Evolutionary conservation across 1,140 invertebrate genomes (phyloP), one percentile per base, ranked within the genome.

Genomic region (Pachyrhynchus sulphureomaculatus): DNA sequence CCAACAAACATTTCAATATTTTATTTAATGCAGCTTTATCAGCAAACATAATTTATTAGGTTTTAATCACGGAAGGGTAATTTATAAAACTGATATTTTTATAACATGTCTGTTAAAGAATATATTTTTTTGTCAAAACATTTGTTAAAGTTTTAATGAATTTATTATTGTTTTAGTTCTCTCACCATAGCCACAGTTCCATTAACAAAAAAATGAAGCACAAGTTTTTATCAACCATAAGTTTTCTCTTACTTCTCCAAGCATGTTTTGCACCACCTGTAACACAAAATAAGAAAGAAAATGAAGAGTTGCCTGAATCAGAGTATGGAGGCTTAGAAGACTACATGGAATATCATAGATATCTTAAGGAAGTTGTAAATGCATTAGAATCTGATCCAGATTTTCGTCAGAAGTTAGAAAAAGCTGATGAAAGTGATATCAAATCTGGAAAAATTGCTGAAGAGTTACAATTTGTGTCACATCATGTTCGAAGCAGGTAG

Each of bases 371-470:
- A 79, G 91, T 96, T 0, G 88, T 95, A 0, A 82, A 91, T 69
- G 84, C 87, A 0, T 75, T 96, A 5, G 93, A 95, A 79, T 88
- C 84, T 65, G 93, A 96, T 78, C 83, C 85, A 1, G 84, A 89
- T 6, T 96, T 96, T 70, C 83, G 86, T 18, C 80, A 86, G 47
- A 91, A 92, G 72, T 76, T 96, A 20, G 87, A 93, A 71, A 89
- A 89, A 69, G 90, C 91, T 4, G 79, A 87, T 18, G 86, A 90
- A 74, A 84, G 83, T 0, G 90, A 95, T 75, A 91, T 95, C 60
- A 80, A 84, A 65, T 88, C 83, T 71, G 95, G 95, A 2, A 91
- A 93, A 75, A 95, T 99, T 65, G 92, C 96, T 0, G 81, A 89
- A 51, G 89, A 98, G 69, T 77, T 99, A 55, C 90, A 96, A 68